Evolutionary conservation across 2,888 invertebrate genomes (phyloP).

Genomic region (Gari tellinella): DNA sequence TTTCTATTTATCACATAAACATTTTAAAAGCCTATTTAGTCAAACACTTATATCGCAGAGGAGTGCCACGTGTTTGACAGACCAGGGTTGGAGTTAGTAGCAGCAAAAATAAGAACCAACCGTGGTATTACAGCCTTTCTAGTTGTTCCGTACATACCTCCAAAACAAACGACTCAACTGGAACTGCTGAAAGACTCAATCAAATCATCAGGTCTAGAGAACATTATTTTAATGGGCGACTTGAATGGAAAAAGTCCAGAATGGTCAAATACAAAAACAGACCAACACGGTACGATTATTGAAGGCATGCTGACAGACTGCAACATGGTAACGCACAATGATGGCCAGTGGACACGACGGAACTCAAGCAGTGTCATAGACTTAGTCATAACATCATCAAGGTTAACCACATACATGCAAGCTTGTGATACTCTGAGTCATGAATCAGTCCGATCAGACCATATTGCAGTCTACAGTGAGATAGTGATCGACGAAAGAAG

Average conservation of each 20-base stretch:
- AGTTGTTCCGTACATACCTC: constrained; percentile 15
- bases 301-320: constrained; percentile 16
- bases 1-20: too few species aligned
- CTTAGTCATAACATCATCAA: constrained; percentile 7
- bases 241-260: constrained; percentile 25
- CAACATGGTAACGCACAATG: constrained; percentile 12
- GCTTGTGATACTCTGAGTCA: constrained; percentile 17
- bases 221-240: constrained; percentile 7
- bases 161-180: constrained; percentile 10
- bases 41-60: background rate
- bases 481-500: background rate
- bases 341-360: constrained; percentile 25
- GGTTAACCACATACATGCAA: background rate
- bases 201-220: constrained; percentile 2
- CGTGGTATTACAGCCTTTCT: background rate
- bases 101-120: background rate
- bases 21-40: too few species aligned
- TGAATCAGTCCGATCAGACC: constrained; percentile 22
- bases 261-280: constrained; percentile 6
- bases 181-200: background rate
- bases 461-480: constrained; percentile 8
- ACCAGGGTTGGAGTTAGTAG: background rate
- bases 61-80: background rate
- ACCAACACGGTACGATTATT: constrained; percentile 14
- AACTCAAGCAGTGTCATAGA: constrained; percentile 21